A percentile compares a stretch with the other conserved stretches of the same genome.
phyloP scores from a whole-genome alignment of 2,888 invertebrate species.

The Deilephila porcellus region DNA sequence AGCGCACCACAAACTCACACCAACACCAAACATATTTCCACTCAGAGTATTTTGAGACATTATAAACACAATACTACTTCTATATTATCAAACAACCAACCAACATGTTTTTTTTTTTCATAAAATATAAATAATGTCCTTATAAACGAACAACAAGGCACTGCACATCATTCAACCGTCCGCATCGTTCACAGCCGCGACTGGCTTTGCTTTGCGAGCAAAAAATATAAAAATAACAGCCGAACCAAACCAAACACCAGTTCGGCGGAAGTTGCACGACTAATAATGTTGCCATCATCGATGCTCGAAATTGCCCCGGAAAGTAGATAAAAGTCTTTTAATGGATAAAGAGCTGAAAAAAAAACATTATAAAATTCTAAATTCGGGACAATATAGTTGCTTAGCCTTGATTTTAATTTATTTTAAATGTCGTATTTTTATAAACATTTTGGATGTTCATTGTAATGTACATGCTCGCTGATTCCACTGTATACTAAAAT shows the following conservation, averaged over 20 bases:
- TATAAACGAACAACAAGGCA: slow-evolving; percentile 54
- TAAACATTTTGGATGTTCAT: no score
- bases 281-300: background rate
- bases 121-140: slow-evolving; percentile 44
- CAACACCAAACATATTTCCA: slow-evolving; percentile 71
- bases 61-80: slow-evolving; percentile 33
- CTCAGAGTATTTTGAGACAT: slow-evolving; percentile 55
- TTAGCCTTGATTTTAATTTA: no score
- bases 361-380: no score
- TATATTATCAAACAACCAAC: slow-evolving; percentile 37
- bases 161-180: slow-evolving; percentile 53
- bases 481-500: no score
- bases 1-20: slow-evolving; percentile 67
- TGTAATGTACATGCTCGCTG: no score
- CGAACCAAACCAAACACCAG: slow-evolving; percentile 12
- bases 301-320: background rate
- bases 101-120: slow-evolving; percentile 40
- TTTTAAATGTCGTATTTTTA: no score
- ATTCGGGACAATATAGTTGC: no score
- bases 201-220: slow-evolving; percentile 21
- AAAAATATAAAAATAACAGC: slow-evolving; percentile 29
- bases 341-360: no score
- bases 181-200: slow-evolving; percentile 24
- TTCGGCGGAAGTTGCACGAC: background rate
- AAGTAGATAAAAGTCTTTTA: background rate